A percentile compares a stretch with the other conserved stretches of the same genome.
phyloP scores from a whole-genome alignment of 2,113 vertebrate species.

The Passer domesticus region DNA sequence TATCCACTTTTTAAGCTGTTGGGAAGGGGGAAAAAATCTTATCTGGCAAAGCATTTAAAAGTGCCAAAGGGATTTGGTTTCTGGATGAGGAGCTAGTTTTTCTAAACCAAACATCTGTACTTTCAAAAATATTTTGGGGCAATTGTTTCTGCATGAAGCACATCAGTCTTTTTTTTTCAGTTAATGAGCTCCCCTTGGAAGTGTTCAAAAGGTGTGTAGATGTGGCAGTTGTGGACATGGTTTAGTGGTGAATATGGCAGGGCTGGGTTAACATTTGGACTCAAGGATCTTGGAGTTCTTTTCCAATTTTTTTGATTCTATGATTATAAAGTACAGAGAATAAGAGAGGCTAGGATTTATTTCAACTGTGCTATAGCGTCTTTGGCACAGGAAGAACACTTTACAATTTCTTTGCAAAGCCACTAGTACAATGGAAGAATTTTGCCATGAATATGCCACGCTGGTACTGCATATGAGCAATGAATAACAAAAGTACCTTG shows the following conservation, averaged over 20 bases:
- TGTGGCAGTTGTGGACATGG: accelerated
- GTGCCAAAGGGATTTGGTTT: neutral
- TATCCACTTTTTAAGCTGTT: neutral
- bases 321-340: neutral
- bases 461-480: neutral
- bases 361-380: neutral
- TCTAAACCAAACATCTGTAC: neutral
- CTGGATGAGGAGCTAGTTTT: neutral
- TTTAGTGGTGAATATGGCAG: accelerated
- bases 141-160: neutral
- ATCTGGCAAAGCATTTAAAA: neutral
- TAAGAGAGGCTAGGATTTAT: neutral
- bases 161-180: neutral
- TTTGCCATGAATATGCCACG: neutral
- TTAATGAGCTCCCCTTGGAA: neutral
- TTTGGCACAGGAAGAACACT: neutral
- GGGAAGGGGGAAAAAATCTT: neutral
- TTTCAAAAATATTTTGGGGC: neutral
- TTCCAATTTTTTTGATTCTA: neutral
- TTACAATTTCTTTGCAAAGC: neutral
- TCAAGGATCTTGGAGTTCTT: neutral
- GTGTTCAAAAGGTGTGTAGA: neutral
- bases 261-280: neutral
- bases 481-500: neutral
- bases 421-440: neutral